A percentile compares a stretch with the other conserved stretches of the same genome.
Conservation (phyloP, 1,140 invertebrate genomes). For the Pseudoatta argentina region DNA sequence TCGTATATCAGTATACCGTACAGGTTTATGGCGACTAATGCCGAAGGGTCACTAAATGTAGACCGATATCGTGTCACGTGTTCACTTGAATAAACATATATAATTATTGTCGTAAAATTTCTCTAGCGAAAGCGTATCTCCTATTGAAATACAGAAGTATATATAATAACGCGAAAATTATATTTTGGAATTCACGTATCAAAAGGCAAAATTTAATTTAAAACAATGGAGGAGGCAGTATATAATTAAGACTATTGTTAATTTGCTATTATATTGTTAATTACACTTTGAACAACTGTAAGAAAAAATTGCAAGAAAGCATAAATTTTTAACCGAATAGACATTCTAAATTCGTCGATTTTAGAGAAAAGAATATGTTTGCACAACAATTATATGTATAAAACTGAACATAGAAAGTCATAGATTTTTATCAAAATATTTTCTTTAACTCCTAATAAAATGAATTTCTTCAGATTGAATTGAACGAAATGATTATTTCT, state of each 20-base stretch:
- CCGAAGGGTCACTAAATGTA: conserved; percentile 24
- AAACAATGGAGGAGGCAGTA: not conserved
- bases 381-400: not conserved
- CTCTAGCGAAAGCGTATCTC: conserved; percentile 14
- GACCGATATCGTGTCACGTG: conserved; percentile 40
- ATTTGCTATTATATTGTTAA: not conserved
- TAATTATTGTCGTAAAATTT: conserved; percentile 50
- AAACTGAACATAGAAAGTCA: not conserved
- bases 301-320: not conserved
- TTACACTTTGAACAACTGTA: not conserved
- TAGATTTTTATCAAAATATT: conserved; percentile 11
- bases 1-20: conserved; percentile 40
- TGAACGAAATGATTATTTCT: conserved; percentile 35
- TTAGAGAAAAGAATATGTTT: not conserved
- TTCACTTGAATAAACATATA: conserved; percentile 37
- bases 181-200: not conserved
- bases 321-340: not conserved
- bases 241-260: not conserved
- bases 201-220: conserved; percentile 30
- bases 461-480: conserved; percentile 32
- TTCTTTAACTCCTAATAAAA: conserved; percentile 3
- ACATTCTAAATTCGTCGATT: conserved; percentile 5
- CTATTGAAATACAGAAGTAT: not conserved
- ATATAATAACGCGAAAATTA: not conserved
- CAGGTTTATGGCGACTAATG: conserved; percentile 45